These are phyloP conservation scores for Stomorhina lunata DNA, from an alignment of 2,888 invertebrate genomes.

Conservation along the genomic window DNA sequence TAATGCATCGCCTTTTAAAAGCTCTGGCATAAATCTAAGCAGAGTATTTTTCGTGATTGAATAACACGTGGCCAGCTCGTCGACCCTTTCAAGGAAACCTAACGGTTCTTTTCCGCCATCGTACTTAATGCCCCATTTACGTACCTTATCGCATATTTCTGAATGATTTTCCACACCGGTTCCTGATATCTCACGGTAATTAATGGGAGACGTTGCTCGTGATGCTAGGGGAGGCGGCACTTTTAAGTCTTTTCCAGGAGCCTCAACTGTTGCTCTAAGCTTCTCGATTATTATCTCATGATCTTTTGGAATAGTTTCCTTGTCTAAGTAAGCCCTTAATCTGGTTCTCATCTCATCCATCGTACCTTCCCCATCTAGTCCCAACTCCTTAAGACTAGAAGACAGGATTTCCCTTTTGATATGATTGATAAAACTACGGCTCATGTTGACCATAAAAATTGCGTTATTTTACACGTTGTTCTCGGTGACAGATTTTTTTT, in stretches of 20 bases:
- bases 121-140: slow-evolving; percentile 35
- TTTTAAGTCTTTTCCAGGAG: neutral
- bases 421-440: neutral
- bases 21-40: slow-evolving; percentile 13
- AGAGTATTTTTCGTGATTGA: neutral
- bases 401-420: neutral
- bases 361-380: neutral
- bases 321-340: neutral
- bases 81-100: slow-evolving; percentile 20
- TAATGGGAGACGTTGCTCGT: neutral
- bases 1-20: slow-evolving; percentile 14
- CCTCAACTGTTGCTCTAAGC: neutral
- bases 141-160: slow-evolving; percentile 5
- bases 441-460: too few relatives aligned
- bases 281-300: neutral
- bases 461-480: too few relatives aligned
- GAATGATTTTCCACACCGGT: neutral
- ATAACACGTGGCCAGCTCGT: slow-evolving; percentile 5
- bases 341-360: slow-evolving; percentile 8
- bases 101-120: slow-evolving; percentile 37
- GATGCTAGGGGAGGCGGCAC: neutral
- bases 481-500: too few relatives aligned
- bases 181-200: neutral
- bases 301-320: neutral
- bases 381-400: neutral